phyloP scores from a whole-genome alignment of 2,113 vertebrate genomes.

The Siniperca knerii region DNA sequence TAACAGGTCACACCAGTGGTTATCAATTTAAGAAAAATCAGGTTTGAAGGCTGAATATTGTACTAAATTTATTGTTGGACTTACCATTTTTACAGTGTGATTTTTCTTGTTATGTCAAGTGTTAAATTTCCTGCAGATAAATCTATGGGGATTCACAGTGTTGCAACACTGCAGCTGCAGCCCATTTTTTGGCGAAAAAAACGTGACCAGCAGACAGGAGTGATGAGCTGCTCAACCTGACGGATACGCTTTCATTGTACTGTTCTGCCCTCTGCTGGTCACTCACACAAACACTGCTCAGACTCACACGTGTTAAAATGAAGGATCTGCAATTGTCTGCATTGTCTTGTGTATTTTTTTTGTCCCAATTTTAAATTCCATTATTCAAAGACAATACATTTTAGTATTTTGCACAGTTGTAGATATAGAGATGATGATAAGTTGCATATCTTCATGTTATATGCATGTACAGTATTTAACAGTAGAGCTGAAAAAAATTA shows the following conservation, averaged over 20 bases:
- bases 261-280: conserved; percentile 70
- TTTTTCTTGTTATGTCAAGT: background rate
- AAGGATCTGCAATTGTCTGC: background rate
- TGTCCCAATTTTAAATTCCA: background rate
- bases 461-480: background rate
- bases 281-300: background rate
- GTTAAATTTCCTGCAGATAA: background rate
- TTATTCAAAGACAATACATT: background rate
- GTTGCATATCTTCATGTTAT: background rate
- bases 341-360: background rate
- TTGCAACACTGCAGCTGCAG: background rate
- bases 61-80: background rate
- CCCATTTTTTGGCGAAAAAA: background rate
- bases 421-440: background rate
- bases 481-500: background rate
- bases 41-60: background rate
- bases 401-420: background rate
- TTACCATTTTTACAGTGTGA: background rate
- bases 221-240: background rate
- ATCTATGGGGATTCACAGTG: background rate
- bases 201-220: background rate
- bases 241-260: background rate
- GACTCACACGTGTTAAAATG: accelerated
- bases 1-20: background rate
- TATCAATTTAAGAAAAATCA: background rate